These are phyloP conservation scores for Synchiropus splendidus DNA, from an alignment of 2,113 vertebrate species.

Conservation along the genomic window DNA sequence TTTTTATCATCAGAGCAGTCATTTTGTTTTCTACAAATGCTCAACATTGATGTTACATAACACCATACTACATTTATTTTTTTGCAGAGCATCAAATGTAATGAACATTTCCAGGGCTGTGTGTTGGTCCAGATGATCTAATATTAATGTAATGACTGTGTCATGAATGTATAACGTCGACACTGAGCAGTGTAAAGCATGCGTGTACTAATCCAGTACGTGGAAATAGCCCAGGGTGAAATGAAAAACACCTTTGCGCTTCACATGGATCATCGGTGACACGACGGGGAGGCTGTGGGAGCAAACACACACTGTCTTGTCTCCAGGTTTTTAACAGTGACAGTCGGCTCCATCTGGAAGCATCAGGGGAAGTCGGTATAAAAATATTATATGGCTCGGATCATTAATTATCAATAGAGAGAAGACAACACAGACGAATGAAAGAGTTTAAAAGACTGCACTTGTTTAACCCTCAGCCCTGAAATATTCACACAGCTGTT, in stretches of 20 bases:
- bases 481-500: conserved; percentile 50
- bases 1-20: too few relatives aligned
- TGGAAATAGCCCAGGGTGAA: conserved; percentile 7
- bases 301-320: conserved; percentile 22
- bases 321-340: conserved; percentile 15
- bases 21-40: too few relatives aligned
- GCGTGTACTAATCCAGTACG: background rate
- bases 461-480: conserved; percentile 31
- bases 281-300: conserved; percentile 15
- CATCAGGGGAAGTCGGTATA: conserved; percentile 25
- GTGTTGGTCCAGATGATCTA: too few relatives aligned
- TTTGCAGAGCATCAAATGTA: too few relatives aligned
- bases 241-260: conserved; percentile 9
- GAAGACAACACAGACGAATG: conserved; percentile 32
- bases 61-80: too few relatives aligned
- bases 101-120: too few relatives aligned
- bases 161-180: too few relatives aligned
- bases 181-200: too few relatives aligned
- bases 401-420: conserved; percentile 57
- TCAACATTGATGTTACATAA: too few relatives aligned
- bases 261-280: conserved; percentile 35
- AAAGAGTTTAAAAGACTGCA: conserved; percentile 43
- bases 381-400: conserved; percentile 44
- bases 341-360: conserved; percentile 17
- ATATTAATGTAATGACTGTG: too few relatives aligned